A percentile compares a stretch with the other conserved stretches of the same genome.
Conservation (phyloP, 2,113 vertebrate genomes). For the Hippopotamus amphibius region DNA sequence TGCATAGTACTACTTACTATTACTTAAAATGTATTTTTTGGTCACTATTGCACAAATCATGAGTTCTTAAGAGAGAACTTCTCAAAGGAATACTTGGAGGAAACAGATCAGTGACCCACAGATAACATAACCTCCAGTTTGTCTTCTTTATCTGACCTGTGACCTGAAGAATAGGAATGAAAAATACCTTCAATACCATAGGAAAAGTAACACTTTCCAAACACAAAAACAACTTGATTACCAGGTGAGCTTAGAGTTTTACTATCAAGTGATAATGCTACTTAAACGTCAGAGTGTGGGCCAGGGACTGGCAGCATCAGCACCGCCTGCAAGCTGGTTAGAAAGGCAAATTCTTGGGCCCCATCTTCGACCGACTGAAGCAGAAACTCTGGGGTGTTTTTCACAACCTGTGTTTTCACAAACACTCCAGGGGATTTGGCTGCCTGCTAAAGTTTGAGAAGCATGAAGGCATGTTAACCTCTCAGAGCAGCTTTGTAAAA, state of each 20-base stretch:
- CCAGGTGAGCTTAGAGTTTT: background rate
- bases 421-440: background rate
- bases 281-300: background rate
- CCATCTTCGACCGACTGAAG: background rate
- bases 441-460: background rate
- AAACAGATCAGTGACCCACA: background rate
- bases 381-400: background rate
- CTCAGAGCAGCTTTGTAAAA: background rate
- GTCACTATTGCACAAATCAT: slow-evolving; percentile 24
- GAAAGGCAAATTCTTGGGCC: background rate
- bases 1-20: slow-evolving; percentile 4
- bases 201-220: background rate
- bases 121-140: background rate
- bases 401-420: background rate
- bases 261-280: background rate
- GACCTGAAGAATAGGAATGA: background rate
- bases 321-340: background rate
- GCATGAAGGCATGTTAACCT: background rate
- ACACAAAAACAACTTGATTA: background rate
- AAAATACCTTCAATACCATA: background rate
- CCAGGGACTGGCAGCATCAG: background rate
- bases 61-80: background rate
- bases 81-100: slow-evolving; percentile 1
- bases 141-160: background rate
- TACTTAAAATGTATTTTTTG: background rate